A percentile compares a stretch with the other conserved stretches of the same genome.
phyloP scores from a whole-genome alignment of 2,113 vertebrate species.

The Rhegmatorhina hoffmannsi region DNA sequence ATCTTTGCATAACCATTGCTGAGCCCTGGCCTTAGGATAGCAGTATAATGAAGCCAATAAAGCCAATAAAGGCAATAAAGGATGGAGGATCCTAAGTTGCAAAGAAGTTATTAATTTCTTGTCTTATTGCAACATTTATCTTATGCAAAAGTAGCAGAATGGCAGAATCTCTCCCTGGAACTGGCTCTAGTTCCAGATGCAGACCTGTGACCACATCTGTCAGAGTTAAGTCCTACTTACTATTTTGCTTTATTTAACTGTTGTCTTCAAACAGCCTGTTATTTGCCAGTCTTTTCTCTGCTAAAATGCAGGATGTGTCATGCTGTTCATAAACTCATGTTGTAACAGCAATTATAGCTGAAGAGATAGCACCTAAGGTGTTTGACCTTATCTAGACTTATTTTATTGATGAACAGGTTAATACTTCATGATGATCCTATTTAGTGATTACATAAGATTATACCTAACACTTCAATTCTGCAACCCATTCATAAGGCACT shows the following conservation, averaged over 20 bases:
- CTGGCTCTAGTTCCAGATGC: not conserved
- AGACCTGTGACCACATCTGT: not conserved
- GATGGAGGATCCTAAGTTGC: not conserved
- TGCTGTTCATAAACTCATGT: not conserved
- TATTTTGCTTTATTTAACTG: not conserved
- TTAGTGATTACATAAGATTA: not conserved
- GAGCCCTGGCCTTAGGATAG: not conserved
- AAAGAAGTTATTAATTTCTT: not conserved
- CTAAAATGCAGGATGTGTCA: constrained; percentile 18
- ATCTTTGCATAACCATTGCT: not conserved
- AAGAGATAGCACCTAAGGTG: constrained; percentile 26
- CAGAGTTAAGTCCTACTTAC: not conserved
- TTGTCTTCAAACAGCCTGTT: not conserved
- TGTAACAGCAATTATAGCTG: constrained; percentile 5
- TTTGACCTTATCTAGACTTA: constrained; percentile 53
- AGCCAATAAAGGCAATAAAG: not conserved
- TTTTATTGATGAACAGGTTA: constrained; percentile 33
- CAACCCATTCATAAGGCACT: not conserved
- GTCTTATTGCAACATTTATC: not conserved
- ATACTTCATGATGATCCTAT: constrained; percentile 31
- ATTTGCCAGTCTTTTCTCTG: not conserved
- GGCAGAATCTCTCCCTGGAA: not conserved
- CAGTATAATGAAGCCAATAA: not conserved
- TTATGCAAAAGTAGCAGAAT: not conserved
- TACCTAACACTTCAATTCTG: not conserved